Evolutionary conservation across 1,140 invertebrate genomes (phyloP), one percentile per base, ranked within the genome.

Genomic region (Melitaea cinxia): DNA sequence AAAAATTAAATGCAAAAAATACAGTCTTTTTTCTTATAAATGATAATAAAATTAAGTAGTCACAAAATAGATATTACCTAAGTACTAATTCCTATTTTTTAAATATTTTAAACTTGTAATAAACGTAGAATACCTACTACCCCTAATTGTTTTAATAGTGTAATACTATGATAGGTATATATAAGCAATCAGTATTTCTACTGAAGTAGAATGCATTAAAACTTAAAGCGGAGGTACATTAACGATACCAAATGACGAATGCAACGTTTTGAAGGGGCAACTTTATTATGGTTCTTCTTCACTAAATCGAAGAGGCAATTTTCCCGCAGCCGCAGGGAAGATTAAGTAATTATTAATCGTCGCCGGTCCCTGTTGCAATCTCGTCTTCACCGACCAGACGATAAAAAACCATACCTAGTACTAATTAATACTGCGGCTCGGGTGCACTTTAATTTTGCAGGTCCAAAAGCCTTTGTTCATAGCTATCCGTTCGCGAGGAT

Each of bases 301-400:
- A 64, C 14, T 70, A 68, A 77, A 70, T 59, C 50, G 54, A 67
- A 63, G 61, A 42, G 54, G 70, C 65, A 76, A 76, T 75, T 77
- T 72, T 67, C 72, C 68, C 60, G 63, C 63, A 73, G 72, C 68
- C 71, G 61, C 71, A 78, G 72, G 64, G 55, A 63, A 77, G 74
- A 83, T 77, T 73, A 73, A 80, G 73, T 72, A 80, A 80, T 81
- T 77, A 83, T 80, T 80, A 76, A 81, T 70, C 65, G 77, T 70
- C 75, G 73, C 72, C 70, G 70, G 66, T 75, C 80, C 37, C 26
- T 37, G 21, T 55, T 55, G 53, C 70, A 75, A 73, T 77, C 65
- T 67, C 39, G 37, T 61, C 65, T 64, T 70, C 65, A 61, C 61
- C 52, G 45, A 60, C 54, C 65, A 66, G 61, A 61, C 57, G 56